Percentiles rank a stretch among this genome's conserved stretches.
These are phyloP conservation scores for Proisotoma minuta DNA, from an alignment of 2,888 invertebrate genomes.

Conservation along the genomic window DNA sequence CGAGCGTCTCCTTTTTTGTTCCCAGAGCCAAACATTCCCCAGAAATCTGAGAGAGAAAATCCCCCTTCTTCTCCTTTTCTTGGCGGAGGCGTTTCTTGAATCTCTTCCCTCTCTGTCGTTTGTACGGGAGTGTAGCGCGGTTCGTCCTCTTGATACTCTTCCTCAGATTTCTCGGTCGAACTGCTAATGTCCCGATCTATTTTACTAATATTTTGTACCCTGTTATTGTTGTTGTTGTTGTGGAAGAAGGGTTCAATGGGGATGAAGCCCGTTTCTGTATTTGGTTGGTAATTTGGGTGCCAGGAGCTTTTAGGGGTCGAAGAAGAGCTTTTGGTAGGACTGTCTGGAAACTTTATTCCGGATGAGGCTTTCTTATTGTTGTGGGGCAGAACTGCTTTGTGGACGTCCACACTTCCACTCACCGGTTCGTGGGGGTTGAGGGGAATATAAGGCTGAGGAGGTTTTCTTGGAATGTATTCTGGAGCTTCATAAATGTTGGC, in stretches of 20 bases:
- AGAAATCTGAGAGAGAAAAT: slow-evolving; percentile 43
- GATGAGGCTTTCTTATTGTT: slow-evolving; percentile 23
- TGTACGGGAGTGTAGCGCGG: slow-evolving; percentile 38
- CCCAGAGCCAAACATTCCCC: slow-evolving; percentile 41
- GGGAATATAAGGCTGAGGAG: slow-evolving; percentile 46
- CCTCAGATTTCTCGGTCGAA: slow-evolving; percentile 12
- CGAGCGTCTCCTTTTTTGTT: neutral
- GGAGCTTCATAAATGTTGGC: slow-evolving; percentile 40
- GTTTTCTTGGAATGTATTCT: slow-evolving; percentile 46
- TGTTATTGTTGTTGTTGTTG: slow-evolving; percentile 9
- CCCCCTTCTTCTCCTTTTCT: slow-evolving; percentile 22
- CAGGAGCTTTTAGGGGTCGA: slow-evolving; percentile 30
- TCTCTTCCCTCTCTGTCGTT: slow-evolving; percentile 8
- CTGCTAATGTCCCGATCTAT: too few relatives aligned
- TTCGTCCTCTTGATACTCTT: slow-evolving; percentile 39
- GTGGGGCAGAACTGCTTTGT: slow-evolving; percentile 37
- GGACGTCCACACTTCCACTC: slow-evolving; percentile 42
- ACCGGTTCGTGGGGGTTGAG: slow-evolving; percentile 37
- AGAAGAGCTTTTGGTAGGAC: slow-evolving; percentile 15
- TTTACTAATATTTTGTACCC: too few relatives aligned
- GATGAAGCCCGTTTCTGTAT: slow-evolving; percentile 46
- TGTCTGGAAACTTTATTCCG: slow-evolving; percentile 29
- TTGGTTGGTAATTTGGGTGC: slow-evolving; percentile 45
- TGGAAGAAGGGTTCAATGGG: slow-evolving; percentile 47
- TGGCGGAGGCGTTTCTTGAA: too few relatives aligned